These are phyloP conservation scores for mouse (Mus musculus) DNA, from an alignment of 2,113 vertebrate species.

Conservation along the genomic window DNA sequence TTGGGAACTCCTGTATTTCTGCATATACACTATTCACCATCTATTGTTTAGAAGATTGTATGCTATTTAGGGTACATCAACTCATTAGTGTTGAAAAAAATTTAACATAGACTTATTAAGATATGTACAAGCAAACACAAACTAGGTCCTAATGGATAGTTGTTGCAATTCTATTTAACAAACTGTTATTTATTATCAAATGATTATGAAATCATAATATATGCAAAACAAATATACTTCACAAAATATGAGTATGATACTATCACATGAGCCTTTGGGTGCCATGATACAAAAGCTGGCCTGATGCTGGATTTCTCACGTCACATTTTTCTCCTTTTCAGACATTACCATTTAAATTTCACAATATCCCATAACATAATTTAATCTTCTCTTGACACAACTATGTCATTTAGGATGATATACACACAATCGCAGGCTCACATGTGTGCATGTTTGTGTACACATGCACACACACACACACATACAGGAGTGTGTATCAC, in stretches of 20 bases:
- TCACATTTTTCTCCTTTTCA: neutral
- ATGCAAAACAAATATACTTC: neutral
- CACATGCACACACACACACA: too few species aligned
- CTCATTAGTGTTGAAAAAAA: neutral
- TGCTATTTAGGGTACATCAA: neutral
- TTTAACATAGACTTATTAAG: neutral
- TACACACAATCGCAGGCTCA: neutral
- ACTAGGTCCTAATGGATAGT: neutral
- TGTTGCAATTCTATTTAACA: neutral
- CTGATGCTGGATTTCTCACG: neutral
- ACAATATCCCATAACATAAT: neutral
- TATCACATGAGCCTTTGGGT: neutral
- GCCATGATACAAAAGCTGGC: neutral
- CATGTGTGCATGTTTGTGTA: accelerated
- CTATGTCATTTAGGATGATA: neutral
- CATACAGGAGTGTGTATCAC: too few species aligned
- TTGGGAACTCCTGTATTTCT: neutral
- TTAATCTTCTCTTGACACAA: neutral
- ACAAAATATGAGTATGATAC: neutral
- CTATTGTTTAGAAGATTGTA: conserved; percentile 9
- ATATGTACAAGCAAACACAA: neutral
- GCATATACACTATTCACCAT: neutral
- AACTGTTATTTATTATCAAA: neutral
- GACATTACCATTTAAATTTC: neutral
- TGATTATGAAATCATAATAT: neutral